Evolutionary conservation across 2,797 vertebrate genomes (phyloP).

Genomic region (Kryptolebias ocellatus): DNA sequence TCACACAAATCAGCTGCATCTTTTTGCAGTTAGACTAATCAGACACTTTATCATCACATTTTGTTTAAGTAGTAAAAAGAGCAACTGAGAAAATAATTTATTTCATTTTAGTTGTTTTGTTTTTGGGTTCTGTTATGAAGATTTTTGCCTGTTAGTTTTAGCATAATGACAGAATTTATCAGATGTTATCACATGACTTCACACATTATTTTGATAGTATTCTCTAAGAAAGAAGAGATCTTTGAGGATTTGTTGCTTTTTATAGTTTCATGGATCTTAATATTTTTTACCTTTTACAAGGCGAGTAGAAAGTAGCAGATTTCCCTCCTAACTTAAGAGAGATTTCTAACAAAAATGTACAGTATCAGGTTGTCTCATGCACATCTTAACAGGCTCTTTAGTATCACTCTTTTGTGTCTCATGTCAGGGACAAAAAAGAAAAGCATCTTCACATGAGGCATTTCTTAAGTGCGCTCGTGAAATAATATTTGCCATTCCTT

Average conservation of each 20-base stretch:
- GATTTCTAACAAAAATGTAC: constrained; percentile 11
- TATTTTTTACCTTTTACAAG: not conserved
- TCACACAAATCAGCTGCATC: too few relatives aligned
- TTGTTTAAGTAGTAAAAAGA: too few relatives aligned
- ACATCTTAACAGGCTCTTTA: constrained; percentile 22
- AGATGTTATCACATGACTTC: too few relatives aligned
- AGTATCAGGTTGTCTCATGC: constrained; percentile 7
- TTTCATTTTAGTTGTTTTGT: too few relatives aligned
- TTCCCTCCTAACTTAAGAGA: not conserved
- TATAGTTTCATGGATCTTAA: not conserved
- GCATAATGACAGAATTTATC: too few relatives aligned
- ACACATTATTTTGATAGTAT: too few relatives aligned
- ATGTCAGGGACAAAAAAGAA: constrained; percentile 4
- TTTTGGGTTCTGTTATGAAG: too few relatives aligned
- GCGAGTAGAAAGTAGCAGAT: not conserved
- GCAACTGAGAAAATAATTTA: too few relatives aligned
- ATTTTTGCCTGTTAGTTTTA: too few relatives aligned
- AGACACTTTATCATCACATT: too few relatives aligned
- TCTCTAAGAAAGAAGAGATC: not conserved
- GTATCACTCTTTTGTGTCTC: constrained; percentile 7
- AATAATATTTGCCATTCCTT: constrained; percentile 34
- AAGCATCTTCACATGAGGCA: constrained; percentile 28
- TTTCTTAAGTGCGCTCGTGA: constrained; percentile 37
- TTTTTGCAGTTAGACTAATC: too few relatives aligned
- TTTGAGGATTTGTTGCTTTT: not conserved